These are phyloP conservation scores for Enteromius mattozi DNA, from an alignment of 2,797 vertebrate genomes.

Conservation along the genomic window DNA sequence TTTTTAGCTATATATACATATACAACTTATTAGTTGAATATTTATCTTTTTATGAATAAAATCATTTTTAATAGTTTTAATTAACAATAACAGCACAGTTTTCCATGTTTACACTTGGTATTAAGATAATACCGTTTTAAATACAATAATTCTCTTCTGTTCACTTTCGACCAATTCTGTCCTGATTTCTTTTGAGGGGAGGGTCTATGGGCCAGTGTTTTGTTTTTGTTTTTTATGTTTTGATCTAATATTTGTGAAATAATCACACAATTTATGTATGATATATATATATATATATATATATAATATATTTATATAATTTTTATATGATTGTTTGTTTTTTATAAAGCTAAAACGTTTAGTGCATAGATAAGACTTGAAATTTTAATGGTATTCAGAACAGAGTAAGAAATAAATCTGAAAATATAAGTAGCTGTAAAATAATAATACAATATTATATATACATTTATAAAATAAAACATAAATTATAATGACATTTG, in stretches of 20 bases:
- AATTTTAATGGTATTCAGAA: background rate
- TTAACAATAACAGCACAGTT: background rate
- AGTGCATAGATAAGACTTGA: background rate
- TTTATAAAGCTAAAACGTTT: background rate
- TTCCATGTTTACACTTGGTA: background rate
- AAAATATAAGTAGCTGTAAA: background rate
- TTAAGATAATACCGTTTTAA: background rate
- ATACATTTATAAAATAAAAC: background rate
- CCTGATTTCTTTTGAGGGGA: background rate
- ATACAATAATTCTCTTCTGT: background rate
- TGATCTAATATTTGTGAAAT: no score
- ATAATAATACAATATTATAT: background rate
- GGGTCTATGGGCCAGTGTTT: no score
- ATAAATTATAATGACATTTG: background rate
- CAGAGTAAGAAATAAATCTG: background rate
- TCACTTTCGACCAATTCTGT: background rate
- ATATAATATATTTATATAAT: no score
- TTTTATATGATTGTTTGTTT: background rate
- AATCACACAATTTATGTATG: background rate
- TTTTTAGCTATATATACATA: background rate
- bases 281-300: no score
- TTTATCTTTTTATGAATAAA: background rate
- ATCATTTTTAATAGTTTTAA: background rate
- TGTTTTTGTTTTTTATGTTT: no score
- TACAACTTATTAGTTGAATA: background rate